Percentiles rank a stretch among this genome's conserved stretches.
phyloP scores from a whole-genome alignment of 1,140 invertebrate genomes.

The Megalopta genalis region DNA sequence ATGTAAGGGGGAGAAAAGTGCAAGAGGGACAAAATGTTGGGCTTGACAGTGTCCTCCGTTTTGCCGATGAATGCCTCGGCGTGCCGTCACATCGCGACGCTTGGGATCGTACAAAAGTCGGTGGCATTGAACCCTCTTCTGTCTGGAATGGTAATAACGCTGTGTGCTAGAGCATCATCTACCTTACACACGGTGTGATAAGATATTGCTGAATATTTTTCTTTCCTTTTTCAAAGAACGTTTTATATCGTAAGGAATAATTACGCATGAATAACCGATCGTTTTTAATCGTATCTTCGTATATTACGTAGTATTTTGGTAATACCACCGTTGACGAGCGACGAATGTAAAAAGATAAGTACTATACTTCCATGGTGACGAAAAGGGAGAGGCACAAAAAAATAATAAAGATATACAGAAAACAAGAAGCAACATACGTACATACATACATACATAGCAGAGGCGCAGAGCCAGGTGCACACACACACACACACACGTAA shows the following conservation, averaged over 20 bases:
- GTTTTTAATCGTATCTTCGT: slow-evolving; percentile 51
- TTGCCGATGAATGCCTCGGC: neutral
- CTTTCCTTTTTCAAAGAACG: slow-evolving; percentile 12
- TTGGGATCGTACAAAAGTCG: slow-evolving; percentile 23
- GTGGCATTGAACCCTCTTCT: slow-evolving; percentile 20
- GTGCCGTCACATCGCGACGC: neutral
- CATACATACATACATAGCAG: too few relatives aligned
- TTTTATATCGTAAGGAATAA: slow-evolving; percentile 42
- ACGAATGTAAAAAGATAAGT: slow-evolving; percentile 12
- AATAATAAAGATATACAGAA: too few relatives aligned
- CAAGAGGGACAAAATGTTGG: too few relatives aligned
- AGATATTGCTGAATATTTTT: slow-evolving; percentile 18
- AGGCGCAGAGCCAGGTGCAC: too few relatives aligned
- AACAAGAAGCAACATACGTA: too few relatives aligned
- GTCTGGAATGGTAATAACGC: slow-evolving; percentile 16
- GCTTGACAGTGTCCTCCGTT: neutral
- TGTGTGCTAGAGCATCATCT: slow-evolving; percentile 11
- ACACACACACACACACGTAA: too few relatives aligned
- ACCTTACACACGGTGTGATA: slow-evolving; percentile 12
- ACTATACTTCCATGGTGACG: slow-evolving; percentile 39
- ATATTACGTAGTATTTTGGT: slow-evolving; percentile 47
- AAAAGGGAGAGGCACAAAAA: neutral
- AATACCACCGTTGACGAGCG: slow-evolving; percentile 16
- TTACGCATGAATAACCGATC: slow-evolving; percentile 45
- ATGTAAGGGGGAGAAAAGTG: too few relatives aligned